Evolutionary conservation across 1,140 invertebrate genomes (phyloP).

Genomic region (Agrypnia vestita): DNA sequence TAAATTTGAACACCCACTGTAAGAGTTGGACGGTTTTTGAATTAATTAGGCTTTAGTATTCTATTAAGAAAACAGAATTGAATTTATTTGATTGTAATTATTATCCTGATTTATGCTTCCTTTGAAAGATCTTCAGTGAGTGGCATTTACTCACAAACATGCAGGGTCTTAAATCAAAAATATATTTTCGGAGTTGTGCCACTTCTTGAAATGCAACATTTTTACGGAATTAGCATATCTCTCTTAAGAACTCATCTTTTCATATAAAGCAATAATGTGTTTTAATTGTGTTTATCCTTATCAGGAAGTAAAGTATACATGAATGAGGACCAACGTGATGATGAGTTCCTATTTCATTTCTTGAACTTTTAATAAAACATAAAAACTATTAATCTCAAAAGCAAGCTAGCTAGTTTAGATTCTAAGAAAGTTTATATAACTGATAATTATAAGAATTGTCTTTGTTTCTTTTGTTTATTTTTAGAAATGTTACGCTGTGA

Average conservation of each 20-base stretch:
- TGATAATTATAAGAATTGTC: slow-evolving; percentile 55
- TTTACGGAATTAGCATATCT: slow-evolving; percentile 47
- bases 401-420: slow-evolving; percentile 57
- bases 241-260: slow-evolving; percentile 54
- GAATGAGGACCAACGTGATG: slow-evolving; percentile 61
- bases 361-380: slow-evolving; percentile 52
- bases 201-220: slow-evolving; percentile 54
- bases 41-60: slow-evolving; percentile 44
- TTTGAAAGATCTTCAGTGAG: slow-evolving; percentile 45
- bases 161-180: slow-evolving; percentile 61
- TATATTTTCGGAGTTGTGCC: slow-evolving; percentile 61
- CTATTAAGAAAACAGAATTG: slow-evolving; percentile 22
- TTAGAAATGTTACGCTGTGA: slow-evolving; percentile 58
- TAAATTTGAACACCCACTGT: slow-evolving; percentile 36
- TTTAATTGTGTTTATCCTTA: slow-evolving; percentile 41
- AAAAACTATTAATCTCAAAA: slow-evolving; percentile 49
- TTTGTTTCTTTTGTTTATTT: slow-evolving; percentile 55
- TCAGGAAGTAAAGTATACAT: slow-evolving; percentile 58
- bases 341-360: slow-evolving; percentile 61
- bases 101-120: slow-evolving; percentile 21
- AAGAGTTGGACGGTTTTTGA: neutral
- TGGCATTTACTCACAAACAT: slow-evolving; percentile 60
- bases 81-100: slow-evolving; percentile 10
- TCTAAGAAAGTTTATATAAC: slow-evolving; percentile 60
- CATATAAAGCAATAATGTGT: slow-evolving; percentile 56